phyloP scores from a whole-genome alignment of 2,797 vertebrate genomes.

The Manis crassicaudata region DNA sequence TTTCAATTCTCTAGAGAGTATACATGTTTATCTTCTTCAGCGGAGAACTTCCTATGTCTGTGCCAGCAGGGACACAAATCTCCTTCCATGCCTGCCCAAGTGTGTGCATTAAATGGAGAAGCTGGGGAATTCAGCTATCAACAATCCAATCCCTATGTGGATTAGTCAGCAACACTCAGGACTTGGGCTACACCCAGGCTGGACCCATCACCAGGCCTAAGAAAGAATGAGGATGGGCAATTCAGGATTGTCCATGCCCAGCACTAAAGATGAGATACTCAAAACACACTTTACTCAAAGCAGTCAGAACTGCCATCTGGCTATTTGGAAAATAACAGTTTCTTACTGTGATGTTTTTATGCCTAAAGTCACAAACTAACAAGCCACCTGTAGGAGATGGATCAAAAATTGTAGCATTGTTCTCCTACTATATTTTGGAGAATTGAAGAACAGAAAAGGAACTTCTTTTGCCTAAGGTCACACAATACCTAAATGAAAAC shows the following conservation, averaged over 20 bases:
- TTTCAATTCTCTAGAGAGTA: not conserved
- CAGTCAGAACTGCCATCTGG: not conserved
- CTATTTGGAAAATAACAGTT: constrained; percentile 39
- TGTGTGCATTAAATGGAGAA: not conserved
- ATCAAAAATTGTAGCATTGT: constrained; percentile 49
- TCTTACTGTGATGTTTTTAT: constrained; percentile 49
- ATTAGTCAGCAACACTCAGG: not conserved
- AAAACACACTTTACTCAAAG: not conserved
- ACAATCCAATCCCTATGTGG: not conserved
- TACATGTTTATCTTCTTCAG: not conserved
- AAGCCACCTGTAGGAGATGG: constrained; percentile 43
- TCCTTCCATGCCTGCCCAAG: not conserved
- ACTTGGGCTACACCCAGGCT: not conserved
- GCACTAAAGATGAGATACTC: not conserved
- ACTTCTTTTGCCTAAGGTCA: constrained; percentile 66
- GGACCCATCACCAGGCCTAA: not conserved
- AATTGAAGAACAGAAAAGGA: constrained; percentile 51
- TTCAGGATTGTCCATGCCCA: not conserved
- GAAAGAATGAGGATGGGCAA: not conserved
- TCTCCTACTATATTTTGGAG: constrained; percentile 16
- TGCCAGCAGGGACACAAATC: not conserved
- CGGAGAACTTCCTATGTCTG: not conserved
- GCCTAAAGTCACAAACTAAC: constrained; percentile 66
- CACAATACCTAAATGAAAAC: constrained; percentile 61
- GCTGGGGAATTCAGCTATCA: not conserved